Evolutionary conservation across 1,140 invertebrate genomes (phyloP).

Genomic region (Parasteatoda tepidariorum): DNA sequence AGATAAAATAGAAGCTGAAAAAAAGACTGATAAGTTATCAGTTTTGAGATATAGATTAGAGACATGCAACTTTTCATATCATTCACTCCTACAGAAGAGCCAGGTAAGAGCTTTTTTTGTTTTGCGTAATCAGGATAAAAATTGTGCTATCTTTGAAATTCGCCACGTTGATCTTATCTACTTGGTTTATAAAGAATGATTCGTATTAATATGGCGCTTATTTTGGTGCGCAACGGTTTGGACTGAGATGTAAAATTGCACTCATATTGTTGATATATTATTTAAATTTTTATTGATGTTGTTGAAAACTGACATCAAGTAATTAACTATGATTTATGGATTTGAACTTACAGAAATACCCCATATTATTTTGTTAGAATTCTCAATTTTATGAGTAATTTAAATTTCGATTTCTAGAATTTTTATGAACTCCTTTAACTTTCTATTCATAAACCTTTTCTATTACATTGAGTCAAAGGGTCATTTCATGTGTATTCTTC

Average conservation of each 20-base stretch:
- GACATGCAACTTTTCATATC: background rate
- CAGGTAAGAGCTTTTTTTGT: conserved; percentile 29
- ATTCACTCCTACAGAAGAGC: conserved; percentile 6
- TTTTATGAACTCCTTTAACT: too few species aligned
- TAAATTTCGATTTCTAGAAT: too few species aligned
- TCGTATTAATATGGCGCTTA: conserved; percentile 21
- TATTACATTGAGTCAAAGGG: too few species aligned
- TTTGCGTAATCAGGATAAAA: conserved; percentile 8
- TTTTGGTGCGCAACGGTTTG: background rate
- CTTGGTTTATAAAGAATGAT: conserved; percentile 8
- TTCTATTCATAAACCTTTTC: too few species aligned
- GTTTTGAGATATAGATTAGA: conserved; percentile 1
- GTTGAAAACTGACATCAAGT: too few species aligned
- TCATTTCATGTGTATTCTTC: too few species aligned
- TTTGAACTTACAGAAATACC: too few species aligned
- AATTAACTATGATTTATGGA: too few species aligned
- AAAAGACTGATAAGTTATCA: conserved; percentile 22
- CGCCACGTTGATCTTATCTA: conserved; percentile 32
- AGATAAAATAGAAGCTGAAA: background rate
- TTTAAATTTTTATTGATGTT: too few species aligned
- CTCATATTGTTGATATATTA: background rate
- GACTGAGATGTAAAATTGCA: background rate
- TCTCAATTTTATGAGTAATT: too few species aligned
- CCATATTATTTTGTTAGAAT: too few species aligned
- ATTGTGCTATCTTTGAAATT: conserved; percentile 4